Percentiles rank a stretch among this genome's conserved stretches.
Conservation (phyloP, 2,797 vertebrate genomes). For the Cetoscarus ocellatus region DNA sequence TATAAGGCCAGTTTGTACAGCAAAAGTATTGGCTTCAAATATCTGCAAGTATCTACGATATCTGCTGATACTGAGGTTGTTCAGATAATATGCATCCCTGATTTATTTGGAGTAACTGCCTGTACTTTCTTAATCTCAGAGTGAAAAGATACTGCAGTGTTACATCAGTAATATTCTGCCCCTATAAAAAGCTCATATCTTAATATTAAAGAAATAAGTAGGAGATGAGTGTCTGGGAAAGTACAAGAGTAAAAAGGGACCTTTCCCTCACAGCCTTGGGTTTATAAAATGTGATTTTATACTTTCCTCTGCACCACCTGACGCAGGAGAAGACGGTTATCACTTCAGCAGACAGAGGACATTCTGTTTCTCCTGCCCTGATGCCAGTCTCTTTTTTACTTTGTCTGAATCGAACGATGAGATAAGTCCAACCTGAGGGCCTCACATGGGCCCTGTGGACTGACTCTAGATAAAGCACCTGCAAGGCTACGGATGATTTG, state of each 20-base stretch:
- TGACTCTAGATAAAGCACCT: background rate
- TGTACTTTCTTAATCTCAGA: no score
- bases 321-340: constrained; percentile 15
- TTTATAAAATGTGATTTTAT: constrained; percentile 24
- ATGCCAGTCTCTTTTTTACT: background rate
- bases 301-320: constrained; percentile 11
- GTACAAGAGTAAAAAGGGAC: background rate
- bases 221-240: no score
- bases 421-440: constrained; percentile 1
- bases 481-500: background rate
- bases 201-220: no score
- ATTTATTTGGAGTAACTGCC: no score
- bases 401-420: background rate
- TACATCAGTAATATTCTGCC: no score
- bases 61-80: no score
- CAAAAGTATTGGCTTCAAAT: no score
- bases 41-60: no score
- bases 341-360: constrained; percentile 30
- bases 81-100: no score
- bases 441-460: background rate
- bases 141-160: no score
- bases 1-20: no score
- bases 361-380: constrained; percentile 5
- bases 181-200: no score
- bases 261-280: constrained; percentile 30